Conservation (phyloP, 2,888 invertebrate genomes). For the Melinaea marsaeus region DNA sequence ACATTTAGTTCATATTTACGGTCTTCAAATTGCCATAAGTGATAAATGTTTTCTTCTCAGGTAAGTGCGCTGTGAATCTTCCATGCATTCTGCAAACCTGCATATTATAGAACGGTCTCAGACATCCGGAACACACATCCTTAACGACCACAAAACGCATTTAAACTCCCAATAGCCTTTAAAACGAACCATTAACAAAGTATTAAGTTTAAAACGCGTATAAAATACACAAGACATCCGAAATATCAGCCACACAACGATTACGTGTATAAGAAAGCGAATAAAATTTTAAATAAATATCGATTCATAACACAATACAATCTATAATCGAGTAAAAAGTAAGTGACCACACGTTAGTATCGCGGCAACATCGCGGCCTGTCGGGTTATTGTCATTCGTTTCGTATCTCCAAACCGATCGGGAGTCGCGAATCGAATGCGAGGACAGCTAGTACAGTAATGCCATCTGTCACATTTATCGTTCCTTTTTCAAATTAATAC, state of each 20-base stretch:
- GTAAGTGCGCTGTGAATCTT: slow-evolving; percentile 46
- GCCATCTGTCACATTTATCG: slow-evolving; percentile 55
- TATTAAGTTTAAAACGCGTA: slow-evolving; percentile 48
- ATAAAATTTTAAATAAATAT: slow-evolving; percentile 68
- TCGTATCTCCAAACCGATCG: slow-evolving; percentile 58
- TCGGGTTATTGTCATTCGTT: slow-evolving; percentile 64
- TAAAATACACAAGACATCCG: slow-evolving; percentile 3
- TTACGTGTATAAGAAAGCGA: slow-evolving; percentile 56
- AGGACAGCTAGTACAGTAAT: slow-evolving; percentile 50
- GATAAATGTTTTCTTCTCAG: slow-evolving; percentile 47
- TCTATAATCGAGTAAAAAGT: slow-evolving; percentile 67
- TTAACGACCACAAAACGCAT: slow-evolving; percentile 63
- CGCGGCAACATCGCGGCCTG: slow-evolving; percentile 52
- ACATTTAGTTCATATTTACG: background rate
- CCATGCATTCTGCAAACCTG: slow-evolving; percentile 9
- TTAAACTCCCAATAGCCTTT: slow-evolving; percentile 50
- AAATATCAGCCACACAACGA: slow-evolving; percentile 13
- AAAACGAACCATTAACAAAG: slow-evolving; percentile 54
- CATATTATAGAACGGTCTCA: slow-evolving; percentile 18
- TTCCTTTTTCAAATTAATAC: slow-evolving; percentile 2
- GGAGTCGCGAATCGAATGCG: slow-evolving; percentile 43
- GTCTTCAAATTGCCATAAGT: background rate
- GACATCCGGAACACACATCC: slow-evolving; percentile 44
- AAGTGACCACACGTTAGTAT: slow-evolving; percentile 68
- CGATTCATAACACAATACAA: slow-evolving; percentile 75